Evolutionary conservation across 2,797 vertebrate genomes (phyloP).

Genomic region (Acrocephalus scirpaceus): DNA sequence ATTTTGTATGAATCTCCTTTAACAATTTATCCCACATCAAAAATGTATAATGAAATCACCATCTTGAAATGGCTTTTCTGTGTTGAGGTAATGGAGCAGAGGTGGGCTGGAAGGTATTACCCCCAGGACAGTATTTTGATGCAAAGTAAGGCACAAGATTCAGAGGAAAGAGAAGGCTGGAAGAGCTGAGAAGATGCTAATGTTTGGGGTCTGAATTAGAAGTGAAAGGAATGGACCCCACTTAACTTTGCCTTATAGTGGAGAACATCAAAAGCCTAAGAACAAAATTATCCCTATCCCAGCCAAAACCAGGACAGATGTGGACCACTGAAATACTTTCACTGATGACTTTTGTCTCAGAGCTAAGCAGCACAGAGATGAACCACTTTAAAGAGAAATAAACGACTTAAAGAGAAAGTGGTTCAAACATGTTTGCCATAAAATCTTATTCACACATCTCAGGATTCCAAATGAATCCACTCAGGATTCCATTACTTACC

Average conservation of each 20-base stretch:
- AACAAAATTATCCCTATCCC: not conserved
- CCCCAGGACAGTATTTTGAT: not conserved
- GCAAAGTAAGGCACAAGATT: not conserved
- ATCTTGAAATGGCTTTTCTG: not conserved
- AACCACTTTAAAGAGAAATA: not conserved
- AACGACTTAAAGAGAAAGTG: not conserved
- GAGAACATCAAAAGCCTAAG: not conserved
- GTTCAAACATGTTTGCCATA: not conserved
- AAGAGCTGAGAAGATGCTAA: not conserved
- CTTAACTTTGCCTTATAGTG: not conserved
- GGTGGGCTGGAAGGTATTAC: not conserved
- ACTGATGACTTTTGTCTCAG: not conserved
- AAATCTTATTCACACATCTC: not conserved
- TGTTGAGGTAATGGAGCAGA: not conserved
- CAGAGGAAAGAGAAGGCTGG: not conserved
- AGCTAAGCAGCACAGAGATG: not conserved
- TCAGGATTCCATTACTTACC: not conserved
- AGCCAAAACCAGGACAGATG: not conserved
- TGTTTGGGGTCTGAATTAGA: not conserved
- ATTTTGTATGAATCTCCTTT: conserved; percentile 41
- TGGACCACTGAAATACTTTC: not conserved
- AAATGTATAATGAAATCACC: not conserved
- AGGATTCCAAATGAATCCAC: not conserved
- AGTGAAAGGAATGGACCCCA: not conserved
- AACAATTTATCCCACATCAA: conserved; percentile 55